phyloP scores from a whole-genome alignment of 2,113 vertebrate genomes.

The Cairina moschata region DNA sequence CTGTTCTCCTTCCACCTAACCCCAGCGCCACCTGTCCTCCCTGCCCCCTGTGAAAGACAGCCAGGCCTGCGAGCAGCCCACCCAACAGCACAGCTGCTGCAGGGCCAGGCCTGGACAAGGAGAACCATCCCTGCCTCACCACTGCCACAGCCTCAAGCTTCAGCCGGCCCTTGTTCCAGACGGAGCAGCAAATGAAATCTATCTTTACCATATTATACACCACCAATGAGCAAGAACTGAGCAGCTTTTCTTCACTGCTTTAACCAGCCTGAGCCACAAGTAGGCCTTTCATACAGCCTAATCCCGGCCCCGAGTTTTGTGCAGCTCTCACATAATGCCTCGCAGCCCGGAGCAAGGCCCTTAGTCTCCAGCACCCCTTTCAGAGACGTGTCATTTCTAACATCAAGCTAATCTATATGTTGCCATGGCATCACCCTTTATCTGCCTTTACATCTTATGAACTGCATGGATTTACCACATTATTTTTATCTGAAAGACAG shows the following conservation, averaged over 20 bases:
- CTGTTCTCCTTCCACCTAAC: constrained; percentile 77
- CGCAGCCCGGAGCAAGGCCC: constrained; percentile 79
- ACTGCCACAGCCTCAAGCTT: constrained; percentile 47
- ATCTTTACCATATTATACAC: constrained; percentile 80
- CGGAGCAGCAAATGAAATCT: constrained; percentile 73
- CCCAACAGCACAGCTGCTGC: background rate
- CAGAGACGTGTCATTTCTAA: constrained; percentile 83
- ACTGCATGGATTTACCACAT: constrained; percentile 83
- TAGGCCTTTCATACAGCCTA: constrained; percentile 78
- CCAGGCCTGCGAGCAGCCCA: too few relatives aligned
- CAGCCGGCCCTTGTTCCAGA: constrained; percentile 69
- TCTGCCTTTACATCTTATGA: constrained; percentile 84
- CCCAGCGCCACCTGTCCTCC: constrained; percentile 57
- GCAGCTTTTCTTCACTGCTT: constrained; percentile 75
- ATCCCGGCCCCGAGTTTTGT: constrained; percentile 79
- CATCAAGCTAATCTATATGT: constrained; percentile 86
- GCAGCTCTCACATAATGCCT: constrained; percentile 80
- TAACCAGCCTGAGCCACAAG: constrained; percentile 75
- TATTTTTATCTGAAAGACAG: constrained; percentile 84
- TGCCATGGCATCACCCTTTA: constrained; percentile 83
- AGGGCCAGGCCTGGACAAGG: constrained; percentile 77
- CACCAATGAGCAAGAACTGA: constrained; percentile 85
- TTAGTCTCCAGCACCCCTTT: constrained; percentile 77
- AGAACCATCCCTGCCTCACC: constrained; percentile 66
- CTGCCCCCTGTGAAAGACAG: background rate